Evolutionary conservation across 2,797 vertebrate genomes (phyloP).

Genomic region (Sebastes hubbsi): DNA sequence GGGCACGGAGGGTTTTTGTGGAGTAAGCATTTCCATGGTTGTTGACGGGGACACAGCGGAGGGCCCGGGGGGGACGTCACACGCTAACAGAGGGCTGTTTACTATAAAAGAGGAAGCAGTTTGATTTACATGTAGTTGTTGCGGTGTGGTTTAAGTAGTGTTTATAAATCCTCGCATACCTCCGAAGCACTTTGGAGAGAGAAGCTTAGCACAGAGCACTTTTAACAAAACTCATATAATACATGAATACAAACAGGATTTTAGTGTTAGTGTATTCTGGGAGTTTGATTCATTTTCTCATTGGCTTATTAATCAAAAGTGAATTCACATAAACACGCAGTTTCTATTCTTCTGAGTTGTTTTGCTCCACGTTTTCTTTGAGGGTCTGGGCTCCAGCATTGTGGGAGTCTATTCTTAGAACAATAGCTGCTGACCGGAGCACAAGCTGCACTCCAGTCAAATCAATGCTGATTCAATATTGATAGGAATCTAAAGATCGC

Average conservation of each 20-base stretch:
- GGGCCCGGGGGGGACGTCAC: neutral
- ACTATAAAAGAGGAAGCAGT: slow-evolving; percentile 50
- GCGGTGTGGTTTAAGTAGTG: neutral
- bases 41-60: slow-evolving; percentile 37
- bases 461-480: slow-evolving; percentile 79
- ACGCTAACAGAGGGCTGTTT: neutral
- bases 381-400: slow-evolving; percentile 11
- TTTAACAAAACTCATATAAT: neutral
- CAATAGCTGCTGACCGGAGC: slow-evolving; percentile 35
- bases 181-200: neutral
- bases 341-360: neutral
- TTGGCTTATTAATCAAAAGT: neutral
- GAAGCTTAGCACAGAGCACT: neutral
- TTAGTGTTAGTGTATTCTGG: neutral
- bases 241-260: neutral
- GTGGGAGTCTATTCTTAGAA: slow-evolving; percentile 50
- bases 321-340: neutral
- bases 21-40: slow-evolving; percentile 63
- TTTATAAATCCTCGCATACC: neutral
- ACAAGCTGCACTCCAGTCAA: slow-evolving; percentile 32
- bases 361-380: neutral
- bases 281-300: neutral
- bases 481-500: slow-evolving; percentile 70
- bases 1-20: slow-evolving; percentile 36
- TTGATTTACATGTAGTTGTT: slow-evolving; percentile 26